Percentiles rank a stretch among this genome's conserved stretches.
These are phyloP conservation scores for Anabacerthia variegaticeps DNA, from an alignment of 2,797 vertebrate genomes.

Conservation along the genomic window DNA sequence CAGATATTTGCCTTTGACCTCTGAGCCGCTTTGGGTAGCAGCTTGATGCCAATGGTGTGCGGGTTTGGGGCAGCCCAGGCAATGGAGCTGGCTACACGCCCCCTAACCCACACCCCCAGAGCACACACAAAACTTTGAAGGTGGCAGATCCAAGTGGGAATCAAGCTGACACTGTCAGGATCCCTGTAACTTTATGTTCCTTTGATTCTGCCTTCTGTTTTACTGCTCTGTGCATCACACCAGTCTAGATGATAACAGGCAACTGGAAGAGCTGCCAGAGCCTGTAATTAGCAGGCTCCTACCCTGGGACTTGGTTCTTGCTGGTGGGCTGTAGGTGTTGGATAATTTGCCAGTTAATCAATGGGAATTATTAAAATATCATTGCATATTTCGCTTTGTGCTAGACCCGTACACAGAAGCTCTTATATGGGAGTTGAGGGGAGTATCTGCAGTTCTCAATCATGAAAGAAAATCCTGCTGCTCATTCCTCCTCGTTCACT, in stretches of 20 bases:
- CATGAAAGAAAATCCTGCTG: background rate
- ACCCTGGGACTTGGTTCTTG: slow-evolving; percentile 34
- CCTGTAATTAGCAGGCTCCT: slow-evolving; percentile 48
- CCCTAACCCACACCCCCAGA: fast-evolving
- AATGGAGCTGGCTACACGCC: fast-evolving
- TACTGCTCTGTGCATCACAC: background rate
- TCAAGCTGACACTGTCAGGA: background rate
- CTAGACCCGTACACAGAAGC: background rate
- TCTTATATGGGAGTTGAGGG: background rate
- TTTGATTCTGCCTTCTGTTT: slow-evolving; percentile 59
- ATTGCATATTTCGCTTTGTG: background rate
- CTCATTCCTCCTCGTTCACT: background rate
- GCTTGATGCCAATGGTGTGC: background rate
- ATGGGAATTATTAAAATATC: slow-evolving; percentile 62
- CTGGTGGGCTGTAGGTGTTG: slow-evolving; percentile 42
- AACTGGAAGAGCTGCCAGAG: background rate
- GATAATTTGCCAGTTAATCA: slow-evolving; percentile 54
- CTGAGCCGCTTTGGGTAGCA: background rate
- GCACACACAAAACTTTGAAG: background rate
- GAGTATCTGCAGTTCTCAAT: background rate
- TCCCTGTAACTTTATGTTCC: slow-evolving; percentile 35
- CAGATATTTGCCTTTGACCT: background rate
- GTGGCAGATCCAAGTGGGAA: background rate
- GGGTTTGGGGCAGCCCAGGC: background rate
- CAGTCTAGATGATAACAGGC: slow-evolving; percentile 32